Percentiles rank a stretch among this genome's conserved stretches.
phyloP scores from a whole-genome alignment of 2,113 vertebrate genomes.

The Pomatostomus ruficeps region DNA sequence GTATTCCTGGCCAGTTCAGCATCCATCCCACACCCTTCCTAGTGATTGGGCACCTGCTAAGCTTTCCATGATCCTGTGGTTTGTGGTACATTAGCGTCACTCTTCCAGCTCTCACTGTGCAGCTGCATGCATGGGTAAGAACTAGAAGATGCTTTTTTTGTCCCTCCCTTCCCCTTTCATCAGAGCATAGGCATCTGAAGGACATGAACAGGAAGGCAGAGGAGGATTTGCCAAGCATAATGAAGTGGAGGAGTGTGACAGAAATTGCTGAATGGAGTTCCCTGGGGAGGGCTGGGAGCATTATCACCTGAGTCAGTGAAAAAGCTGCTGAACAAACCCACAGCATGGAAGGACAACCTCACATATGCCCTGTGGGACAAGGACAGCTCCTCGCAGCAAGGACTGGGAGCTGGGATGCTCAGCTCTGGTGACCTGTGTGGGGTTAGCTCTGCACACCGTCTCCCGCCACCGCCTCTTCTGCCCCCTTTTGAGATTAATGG shows the following conservation, averaged over 20 bases:
- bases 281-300: neutral
- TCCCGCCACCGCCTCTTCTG: rapidly evolving
- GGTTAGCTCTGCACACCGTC: rapidly evolving
- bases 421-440: neutral
- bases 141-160: neutral
- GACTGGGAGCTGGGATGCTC: neutral
- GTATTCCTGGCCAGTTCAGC: neutral
- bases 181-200: neutral
- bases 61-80: neutral
- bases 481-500: neutral
- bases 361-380: neutral
- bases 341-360: neutral
- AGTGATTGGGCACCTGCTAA: neutral
- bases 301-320: neutral
- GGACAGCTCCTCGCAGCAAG: neutral
- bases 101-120: neutral
- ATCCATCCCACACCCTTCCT: neutral
- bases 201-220: neutral
- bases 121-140: neutral
- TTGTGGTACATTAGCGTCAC: neutral
- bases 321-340: neutral
- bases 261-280: neutral
- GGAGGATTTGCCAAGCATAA: conserved; percentile 14
- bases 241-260: conserved; percentile 5
- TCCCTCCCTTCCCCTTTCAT: neutral